Base-by-base conservation (phyloP, 2,797 vertebrate genomes). In the Phoxinus dragarum region DNA sequence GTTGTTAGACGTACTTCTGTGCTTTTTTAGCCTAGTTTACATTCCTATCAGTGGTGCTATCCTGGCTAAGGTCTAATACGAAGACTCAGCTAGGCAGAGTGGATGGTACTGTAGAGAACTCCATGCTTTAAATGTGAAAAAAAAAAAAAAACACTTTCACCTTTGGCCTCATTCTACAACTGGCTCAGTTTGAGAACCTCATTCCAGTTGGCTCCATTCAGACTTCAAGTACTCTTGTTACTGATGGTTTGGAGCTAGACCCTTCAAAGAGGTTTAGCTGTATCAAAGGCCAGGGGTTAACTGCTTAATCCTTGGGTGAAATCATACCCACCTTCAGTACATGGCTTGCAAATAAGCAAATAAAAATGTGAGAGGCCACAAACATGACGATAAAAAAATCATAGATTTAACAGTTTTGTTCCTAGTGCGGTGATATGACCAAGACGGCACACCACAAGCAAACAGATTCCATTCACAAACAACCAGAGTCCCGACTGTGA, bases 61-160 rank as follows among this genome's bases (percentile, higher is more conserved):
- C 90, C 88, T 89, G 87, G 72, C 88, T 86, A 78, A 64, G 73
- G 40, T 74, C 8, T 75, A 54, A 89, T 90, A 89, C 66, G 76
- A 76, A 86, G 77, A 78, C 88, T 86, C 88, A 88, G 81, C 80
- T 88, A 90, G 87, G 49, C 76, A 72, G 75, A 76, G 82, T 68
- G 66, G n/a, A 76, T 75, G 59, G 74, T 89, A 82, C 69, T 85
- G 64, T 76, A 85, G 75, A 5, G 75, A 69, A 59, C 66, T 73
- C 19, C 36, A 12, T 47, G 83, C 56, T 59, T 66, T 79, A 59
- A 82, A 85, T 67, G n/a, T 47, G 31, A 68, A 69, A 12, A 44
- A 44, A 42, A 44, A 40, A 40, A 40, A 40, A 40, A 16, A 75
- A 49, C 23, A 59, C 81, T 86, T 76, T 83, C 44, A 77, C 56